Evolutionary conservation across 2,888 invertebrate genomes (phyloP).

Genomic region (Hedychridium roseum): DNA sequence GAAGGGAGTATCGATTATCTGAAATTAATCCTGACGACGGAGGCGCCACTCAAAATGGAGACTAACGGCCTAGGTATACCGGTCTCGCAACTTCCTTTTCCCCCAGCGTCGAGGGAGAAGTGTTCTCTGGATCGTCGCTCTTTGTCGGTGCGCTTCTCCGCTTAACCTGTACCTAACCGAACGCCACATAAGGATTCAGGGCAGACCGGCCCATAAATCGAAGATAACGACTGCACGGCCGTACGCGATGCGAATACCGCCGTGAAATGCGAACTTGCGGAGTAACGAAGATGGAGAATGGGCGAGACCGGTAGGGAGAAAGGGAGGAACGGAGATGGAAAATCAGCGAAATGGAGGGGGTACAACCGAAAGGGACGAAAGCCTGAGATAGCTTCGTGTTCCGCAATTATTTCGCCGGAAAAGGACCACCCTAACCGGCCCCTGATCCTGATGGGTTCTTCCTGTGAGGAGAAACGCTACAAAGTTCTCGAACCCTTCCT

Average conservation of each 20-base stretch:
- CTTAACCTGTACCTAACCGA: constrained; percentile 25
- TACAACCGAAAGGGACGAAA: too few relatives aligned
- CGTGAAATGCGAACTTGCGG: constrained; percentile 42
- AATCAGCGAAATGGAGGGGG: too few relatives aligned
- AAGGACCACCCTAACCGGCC: background rate
- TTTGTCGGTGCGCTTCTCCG: constrained; percentile 21
- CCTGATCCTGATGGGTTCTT: too few relatives aligned
- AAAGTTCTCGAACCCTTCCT: too few relatives aligned
- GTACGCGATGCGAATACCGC: constrained; percentile 45
- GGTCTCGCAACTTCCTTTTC: constrained; percentile 24
- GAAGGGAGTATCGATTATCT: constrained; percentile 13
- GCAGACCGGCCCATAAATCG: constrained; percentile 48
- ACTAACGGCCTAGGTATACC: constrained; percentile 32
- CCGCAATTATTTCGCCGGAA: constrained; percentile 43
- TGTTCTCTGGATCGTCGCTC: background rate
- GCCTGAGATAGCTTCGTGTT: constrained; percentile 35
- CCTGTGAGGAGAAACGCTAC: too few relatives aligned
- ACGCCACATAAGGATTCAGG: constrained; percentile 51
- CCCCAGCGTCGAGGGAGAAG: constrained; percentile 2
- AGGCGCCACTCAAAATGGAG: constrained; percentile 38
- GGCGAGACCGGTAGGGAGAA: constrained; percentile 32
- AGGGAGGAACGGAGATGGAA: too few relatives aligned
- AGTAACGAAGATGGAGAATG: too few relatives aligned
- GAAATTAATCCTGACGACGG: constrained; percentile 27
- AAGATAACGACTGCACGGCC: constrained; percentile 49